Evolutionary conservation across 2,888 invertebrate genomes (phyloP).

Genomic region (Pasiphila rectangulata): DNA sequence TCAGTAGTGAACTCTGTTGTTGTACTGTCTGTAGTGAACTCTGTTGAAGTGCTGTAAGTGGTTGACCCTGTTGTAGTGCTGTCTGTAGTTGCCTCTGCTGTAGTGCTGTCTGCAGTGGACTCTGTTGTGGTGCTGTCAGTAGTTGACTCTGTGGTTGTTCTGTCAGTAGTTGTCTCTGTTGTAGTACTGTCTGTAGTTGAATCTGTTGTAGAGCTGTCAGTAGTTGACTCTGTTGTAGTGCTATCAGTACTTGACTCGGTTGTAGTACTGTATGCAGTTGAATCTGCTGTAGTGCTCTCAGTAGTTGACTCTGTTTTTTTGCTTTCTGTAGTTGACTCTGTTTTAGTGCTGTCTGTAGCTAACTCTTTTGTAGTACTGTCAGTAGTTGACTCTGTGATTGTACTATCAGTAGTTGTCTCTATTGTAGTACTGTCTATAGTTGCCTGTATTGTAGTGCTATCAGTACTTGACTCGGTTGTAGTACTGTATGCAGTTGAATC

Average conservation of each 20-base stretch:
- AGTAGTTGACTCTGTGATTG: not conserved
- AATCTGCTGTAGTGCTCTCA: no score
- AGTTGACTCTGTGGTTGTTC: not conserved
- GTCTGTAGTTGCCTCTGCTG: not conserved
- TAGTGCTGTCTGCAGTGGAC: not conserved
- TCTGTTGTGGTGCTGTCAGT: no score
- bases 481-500: no score
- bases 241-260: no score
- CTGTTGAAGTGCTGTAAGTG: not conserved
- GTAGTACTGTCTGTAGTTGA: no score
- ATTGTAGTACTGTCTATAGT: no score
- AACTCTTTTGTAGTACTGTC: not conserved
- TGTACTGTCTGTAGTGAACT: not conserved
- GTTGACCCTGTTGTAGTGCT: not conserved
- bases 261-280: no score
- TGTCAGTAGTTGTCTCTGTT: not conserved
- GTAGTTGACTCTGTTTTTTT: not conserved
- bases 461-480: no score
- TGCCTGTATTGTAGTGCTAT: no score
- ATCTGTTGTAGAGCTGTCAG: no score
- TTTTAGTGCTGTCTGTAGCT: not conserved
- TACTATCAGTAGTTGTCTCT: not conserved
- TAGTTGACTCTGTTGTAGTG: no score
- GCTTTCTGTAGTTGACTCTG: not conserved
- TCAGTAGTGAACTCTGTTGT: no score